Evolutionary conservation across 2,888 invertebrate species (phyloP), one percentile per base, ranked within the genome.

Genomic region (Lithophane socia): DNA sequence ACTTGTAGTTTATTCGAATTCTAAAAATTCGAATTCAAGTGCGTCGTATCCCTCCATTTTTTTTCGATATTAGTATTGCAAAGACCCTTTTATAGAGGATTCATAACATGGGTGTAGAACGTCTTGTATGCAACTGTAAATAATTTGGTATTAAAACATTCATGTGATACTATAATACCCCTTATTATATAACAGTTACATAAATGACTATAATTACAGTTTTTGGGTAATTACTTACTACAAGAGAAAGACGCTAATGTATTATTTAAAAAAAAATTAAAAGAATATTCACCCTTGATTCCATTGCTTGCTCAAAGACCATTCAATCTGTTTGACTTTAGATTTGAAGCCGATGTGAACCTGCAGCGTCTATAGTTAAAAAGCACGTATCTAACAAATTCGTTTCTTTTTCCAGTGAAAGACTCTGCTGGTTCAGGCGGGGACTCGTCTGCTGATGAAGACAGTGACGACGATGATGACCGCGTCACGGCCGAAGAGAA

Each of bases 391-490:
- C n/a, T 47, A 47, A 29, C n/a, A 37, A 58, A 24, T 18, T 7
- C 9, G n/a, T 58, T 58, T 73, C 2, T 37, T 47, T 74, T 89
- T 2, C 18, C 91, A 95, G 95, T 92, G 65, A 95, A 95, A 91
- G 93, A 93, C 76, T 85, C 89, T 24, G 93, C 95, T 1, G 96
- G 95, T 16, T 96, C 96, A 0, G 96, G 96, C 21, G 98, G 97
- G 52, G 98, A 98, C 89, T 98, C 98, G 71, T 98, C 98, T 37
- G 97, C 97, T 21, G 98, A 98, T 89, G 98, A 98, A 86, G 98
- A 98, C 94, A 98, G 98, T 79, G 98, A 98, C 86, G 98, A 98
- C 79, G 98, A 98, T 60, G 98, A 98, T 78, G 98, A 98, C 80
- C 96, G 96, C 85, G 95, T 94, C 86, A 95, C 94, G 82, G 93